Conservation (phyloP, 2,113 vertebrate species). For the Chroicocephalus ridibundus region DNA sequence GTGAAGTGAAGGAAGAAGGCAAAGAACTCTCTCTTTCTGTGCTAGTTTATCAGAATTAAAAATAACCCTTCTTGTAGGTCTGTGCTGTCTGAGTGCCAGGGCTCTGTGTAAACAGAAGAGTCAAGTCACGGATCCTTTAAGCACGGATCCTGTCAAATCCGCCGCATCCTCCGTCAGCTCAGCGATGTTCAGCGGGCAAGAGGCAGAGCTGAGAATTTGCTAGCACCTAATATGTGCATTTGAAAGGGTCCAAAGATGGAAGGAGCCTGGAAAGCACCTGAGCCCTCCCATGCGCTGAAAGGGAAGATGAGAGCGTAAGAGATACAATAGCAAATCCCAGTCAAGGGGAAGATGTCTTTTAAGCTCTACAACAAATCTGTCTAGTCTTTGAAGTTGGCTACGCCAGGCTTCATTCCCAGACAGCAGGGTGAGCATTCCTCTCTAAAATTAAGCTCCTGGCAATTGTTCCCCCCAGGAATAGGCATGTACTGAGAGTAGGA, state of each 20-base stretch:
- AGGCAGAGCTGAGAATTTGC: not conserved
- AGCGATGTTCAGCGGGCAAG: not conserved
- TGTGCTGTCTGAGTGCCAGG: not conserved
- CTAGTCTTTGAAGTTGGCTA: conserved; percentile 34
- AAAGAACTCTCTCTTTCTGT: not conserved
- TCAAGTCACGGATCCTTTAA: not conserved
- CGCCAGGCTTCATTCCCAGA: conserved; percentile 34
- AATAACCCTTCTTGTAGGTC: not conserved
- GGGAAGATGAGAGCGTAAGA: not conserved
- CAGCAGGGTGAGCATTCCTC: conserved; percentile 39
- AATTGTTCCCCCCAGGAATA: conserved; percentile 3
- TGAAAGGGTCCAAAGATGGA: not conserved
- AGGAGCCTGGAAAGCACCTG: conserved; percentile 10
- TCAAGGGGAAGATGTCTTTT: conserved; percentile 34
- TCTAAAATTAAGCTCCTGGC: conserved; percentile 49
- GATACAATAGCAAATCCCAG: conserved; percentile 41
- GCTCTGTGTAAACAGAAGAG: not conserved
- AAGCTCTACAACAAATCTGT: conserved; percentile 27
- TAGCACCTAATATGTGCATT: not conserved
- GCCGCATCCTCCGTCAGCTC: not conserved
- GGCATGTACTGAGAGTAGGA: conserved; percentile 15
- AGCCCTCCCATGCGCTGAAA: not conserved
- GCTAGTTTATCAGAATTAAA: not conserved
- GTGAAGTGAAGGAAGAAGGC: not conserved
- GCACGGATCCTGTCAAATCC: not conserved